Percentiles rank a stretch among this genome's conserved stretches.
These are phyloP conservation scores for Drosophila tsacasi DNA, from an alignment of 1,140 invertebrate genomes.

Conservation along the genomic window DNA sequence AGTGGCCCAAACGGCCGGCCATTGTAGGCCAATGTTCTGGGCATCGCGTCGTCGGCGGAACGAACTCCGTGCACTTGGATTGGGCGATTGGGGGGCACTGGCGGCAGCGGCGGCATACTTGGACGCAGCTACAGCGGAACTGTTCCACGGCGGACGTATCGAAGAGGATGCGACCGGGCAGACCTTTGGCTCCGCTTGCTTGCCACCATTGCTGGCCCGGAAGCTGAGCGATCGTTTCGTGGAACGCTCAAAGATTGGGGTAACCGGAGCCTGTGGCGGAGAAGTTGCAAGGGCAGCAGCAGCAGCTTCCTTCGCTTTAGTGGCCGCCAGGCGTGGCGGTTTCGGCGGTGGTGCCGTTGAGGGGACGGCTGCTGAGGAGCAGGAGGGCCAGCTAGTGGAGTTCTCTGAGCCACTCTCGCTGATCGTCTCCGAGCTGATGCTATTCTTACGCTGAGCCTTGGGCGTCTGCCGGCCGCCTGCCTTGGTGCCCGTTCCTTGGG, in stretches of 20 bases:
- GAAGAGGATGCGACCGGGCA: constrained; percentile 23
- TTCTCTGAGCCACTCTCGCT: constrained; percentile 87
- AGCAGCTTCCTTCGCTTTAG: constrained; percentile 51
- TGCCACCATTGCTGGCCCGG: constrained; percentile 30
- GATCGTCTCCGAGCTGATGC: constrained; percentile 87
- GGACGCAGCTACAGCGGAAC: constrained; percentile 76
- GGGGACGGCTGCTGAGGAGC: constrained; percentile 15
- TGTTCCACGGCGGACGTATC: constrained; percentile 86
- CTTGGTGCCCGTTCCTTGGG: constrained; percentile 14
- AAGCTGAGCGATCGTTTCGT: constrained; percentile 63
- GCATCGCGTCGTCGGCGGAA: constrained; percentile 74
- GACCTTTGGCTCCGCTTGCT: constrained; percentile 33
- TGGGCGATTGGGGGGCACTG: constrained; percentile 52
- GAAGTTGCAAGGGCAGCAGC: constrained; percentile 9
- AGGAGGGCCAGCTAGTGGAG: constrained; percentile 79
- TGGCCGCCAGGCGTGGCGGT: constrained; percentile 22
- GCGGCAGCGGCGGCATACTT: constrained; percentile 66
- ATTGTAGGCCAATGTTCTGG: constrained; percentile 66
- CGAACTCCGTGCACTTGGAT: constrained; percentile 64
- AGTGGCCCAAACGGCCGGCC: constrained; percentile 76
- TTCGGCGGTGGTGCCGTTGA: constrained; percentile 16
- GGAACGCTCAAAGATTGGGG: constrained; percentile 63
- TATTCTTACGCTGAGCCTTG: constrained; percentile 85
- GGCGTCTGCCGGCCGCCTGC: constrained; percentile 40
- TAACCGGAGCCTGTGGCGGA: constrained; percentile 23